Percentiles rank a stretch among this genome's conserved stretches.
Evolutionary conservation across 2,797 vertebrate species (phyloP).

Genomic region (Halcyon leucocephala): DNA sequence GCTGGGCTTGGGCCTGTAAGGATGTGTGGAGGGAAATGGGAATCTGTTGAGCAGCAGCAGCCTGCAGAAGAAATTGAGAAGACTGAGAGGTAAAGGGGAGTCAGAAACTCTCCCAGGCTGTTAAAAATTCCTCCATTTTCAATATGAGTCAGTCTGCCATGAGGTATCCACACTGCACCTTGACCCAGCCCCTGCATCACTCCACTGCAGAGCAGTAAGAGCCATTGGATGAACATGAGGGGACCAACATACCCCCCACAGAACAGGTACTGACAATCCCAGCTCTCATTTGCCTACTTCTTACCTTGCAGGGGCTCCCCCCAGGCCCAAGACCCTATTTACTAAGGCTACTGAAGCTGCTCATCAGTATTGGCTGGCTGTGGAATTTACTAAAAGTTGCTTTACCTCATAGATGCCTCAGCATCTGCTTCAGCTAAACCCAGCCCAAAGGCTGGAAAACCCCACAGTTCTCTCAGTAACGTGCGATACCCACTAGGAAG

Average conservation of each 20-base stretch:
- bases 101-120: neutral
- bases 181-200: neutral
- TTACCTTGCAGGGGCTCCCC: neutral
- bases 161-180: neutral
- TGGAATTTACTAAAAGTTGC: neutral
- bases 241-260: accelerated
- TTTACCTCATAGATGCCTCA: neutral
- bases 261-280: neutral
- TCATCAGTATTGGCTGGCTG: neutral
- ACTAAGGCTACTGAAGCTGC: neutral
- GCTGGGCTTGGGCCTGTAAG: constrained; percentile 96
- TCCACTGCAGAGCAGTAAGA: neutral
- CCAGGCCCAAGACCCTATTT: neutral
- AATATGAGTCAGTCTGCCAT: neutral
- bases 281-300: neutral
- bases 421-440: neutral
- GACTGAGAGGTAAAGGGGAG: neutral
- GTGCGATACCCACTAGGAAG: neutral
- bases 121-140: neutral
- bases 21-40: constrained; percentile 97
- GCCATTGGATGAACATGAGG: neutral
- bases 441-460: neutral
- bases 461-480: neutral
- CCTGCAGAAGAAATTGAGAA: constrained; percentile 75
- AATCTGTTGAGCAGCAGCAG: constrained; percentile 96